These are phyloP conservation scores for Diploscapter pachys DNA, from an alignment of 1,140 invertebrate species.

Conservation along the genomic window DNA sequence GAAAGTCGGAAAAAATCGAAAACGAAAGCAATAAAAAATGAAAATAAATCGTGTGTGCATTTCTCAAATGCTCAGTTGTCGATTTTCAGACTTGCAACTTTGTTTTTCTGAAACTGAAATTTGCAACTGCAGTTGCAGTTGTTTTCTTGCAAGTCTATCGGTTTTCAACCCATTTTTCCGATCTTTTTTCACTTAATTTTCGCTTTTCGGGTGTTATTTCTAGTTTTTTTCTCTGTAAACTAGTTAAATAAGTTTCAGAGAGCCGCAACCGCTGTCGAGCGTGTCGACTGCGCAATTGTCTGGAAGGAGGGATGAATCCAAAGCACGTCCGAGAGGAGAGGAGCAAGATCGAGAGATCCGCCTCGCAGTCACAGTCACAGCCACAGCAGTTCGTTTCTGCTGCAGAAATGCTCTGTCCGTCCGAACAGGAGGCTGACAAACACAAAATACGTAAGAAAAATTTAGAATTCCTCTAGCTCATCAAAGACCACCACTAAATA, in stretches of 20 bases:
- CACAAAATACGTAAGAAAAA: slow-evolving; percentile 1
- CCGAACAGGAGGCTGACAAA: neutral
- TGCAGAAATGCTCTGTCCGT: slow-evolving; percentile 4
- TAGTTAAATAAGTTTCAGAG: slow-evolving; percentile 16
- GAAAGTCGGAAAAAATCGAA: too few species aligned
- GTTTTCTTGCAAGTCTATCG: neutral
- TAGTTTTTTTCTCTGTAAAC: neutral
- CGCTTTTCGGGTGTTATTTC: too few species aligned
- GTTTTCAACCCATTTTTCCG: too few species aligned
- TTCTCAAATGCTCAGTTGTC: neutral
- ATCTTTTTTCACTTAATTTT: too few species aligned
- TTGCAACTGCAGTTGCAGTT: neutral
- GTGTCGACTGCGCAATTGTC: slow-evolving; percentile 29
- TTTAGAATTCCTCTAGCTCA: too few species aligned
- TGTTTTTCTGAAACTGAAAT: neutral
- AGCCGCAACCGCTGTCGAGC: slow-evolving; percentile 30
- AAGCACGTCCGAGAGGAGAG: slow-evolving; percentile 33
- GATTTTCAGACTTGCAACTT: neutral
- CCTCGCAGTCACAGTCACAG: neutral
- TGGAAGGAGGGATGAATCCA: slow-evolving; percentile 36
- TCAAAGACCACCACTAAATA: neutral
- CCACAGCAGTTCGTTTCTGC: neutral
- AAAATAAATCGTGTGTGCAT: too few species aligned
- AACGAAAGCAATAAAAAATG: too few species aligned
- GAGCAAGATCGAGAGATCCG: slow-evolving; percentile 1